Conservation (phyloP, 2,888 invertebrate genomes). For the Deroplatys truncata region DNA sequence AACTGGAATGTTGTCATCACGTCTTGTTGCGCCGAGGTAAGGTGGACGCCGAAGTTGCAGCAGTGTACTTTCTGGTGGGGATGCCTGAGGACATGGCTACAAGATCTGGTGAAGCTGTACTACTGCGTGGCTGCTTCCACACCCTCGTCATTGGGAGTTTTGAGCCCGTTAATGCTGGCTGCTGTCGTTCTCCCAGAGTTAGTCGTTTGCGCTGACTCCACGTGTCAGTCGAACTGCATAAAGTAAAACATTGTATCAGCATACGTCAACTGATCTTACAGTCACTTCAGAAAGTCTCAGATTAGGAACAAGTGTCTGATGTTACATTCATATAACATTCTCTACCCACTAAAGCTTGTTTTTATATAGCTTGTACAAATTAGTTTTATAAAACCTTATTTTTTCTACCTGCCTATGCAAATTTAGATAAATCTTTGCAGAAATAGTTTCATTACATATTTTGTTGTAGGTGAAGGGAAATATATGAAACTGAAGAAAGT, state of each 20-base stretch:
- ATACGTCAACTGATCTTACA: too few relatives aligned
- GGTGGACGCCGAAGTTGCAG: background rate
- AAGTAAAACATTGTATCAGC: background rate
- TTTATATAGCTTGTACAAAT: too few relatives aligned
- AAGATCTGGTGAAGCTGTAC: background rate
- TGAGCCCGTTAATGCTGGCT: background rate
- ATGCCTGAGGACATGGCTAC: background rate
- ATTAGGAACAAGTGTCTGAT: background rate
- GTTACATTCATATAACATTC: background rate
- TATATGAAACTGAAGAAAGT: too few relatives aligned
- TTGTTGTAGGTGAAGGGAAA: too few relatives aligned
- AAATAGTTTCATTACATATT: too few relatives aligned
- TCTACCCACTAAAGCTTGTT: too few relatives aligned
- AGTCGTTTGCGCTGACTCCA: slow-evolving; percentile 4
- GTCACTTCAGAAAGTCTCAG: background rate
- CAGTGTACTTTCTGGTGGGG: slow-evolving; percentile 3
- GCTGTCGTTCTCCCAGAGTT: slow-evolving; percentile 3
- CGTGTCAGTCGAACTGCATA: slow-evolving; percentile 7
- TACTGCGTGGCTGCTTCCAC: background rate
- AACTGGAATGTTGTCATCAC: background rate
- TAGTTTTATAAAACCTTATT: too few relatives aligned
- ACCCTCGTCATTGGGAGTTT: slow-evolving; percentile 1
- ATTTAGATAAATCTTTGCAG: too few relatives aligned
- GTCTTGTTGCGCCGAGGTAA: background rate
- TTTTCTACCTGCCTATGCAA: too few relatives aligned